Evolutionary conservation across 2,113 vertebrate genomes (phyloP).

Genomic region (Sitta europaea): DNA sequence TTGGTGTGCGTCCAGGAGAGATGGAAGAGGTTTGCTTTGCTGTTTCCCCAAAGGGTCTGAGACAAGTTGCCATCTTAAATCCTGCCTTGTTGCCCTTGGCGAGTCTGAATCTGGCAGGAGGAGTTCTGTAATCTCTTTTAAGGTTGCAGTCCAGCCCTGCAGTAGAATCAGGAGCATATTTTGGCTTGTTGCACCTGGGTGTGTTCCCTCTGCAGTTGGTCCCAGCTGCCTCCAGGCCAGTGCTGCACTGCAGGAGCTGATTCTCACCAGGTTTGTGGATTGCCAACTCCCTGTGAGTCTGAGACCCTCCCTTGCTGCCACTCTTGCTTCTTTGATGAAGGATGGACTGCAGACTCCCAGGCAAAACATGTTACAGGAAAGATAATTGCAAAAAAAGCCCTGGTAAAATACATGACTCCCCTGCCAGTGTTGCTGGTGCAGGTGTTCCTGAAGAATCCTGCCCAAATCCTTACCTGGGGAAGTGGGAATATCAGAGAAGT

Average conservation of each 20-base stretch:
- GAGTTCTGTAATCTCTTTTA: background rate
- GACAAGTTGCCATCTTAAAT: background rate
- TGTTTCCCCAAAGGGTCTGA: background rate
- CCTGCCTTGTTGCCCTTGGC: background rate
- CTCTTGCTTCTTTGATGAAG: background rate
- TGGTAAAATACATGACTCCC: background rate
- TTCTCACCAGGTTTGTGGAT: background rate
- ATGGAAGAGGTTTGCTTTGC: background rate
- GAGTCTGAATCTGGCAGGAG: background rate
- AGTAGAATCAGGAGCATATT: background rate
- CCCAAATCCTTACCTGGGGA: background rate
- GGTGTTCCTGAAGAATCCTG: background rate
- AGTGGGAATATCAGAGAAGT: background rate
- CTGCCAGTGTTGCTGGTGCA: background rate
- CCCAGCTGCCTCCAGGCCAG: background rate
- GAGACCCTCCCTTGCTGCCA: background rate
- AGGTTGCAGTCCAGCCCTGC: background rate
- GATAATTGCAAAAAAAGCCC: background rate
- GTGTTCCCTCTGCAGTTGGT: rapidly evolving
- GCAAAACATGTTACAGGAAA: background rate
- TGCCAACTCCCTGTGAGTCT: rapidly evolving
- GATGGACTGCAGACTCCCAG: background rate
- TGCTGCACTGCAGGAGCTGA: rapidly evolving
- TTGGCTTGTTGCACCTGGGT: rapidly evolving
- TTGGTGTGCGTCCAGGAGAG: background rate